phyloP scores from a whole-genome alignment of 2,888 invertebrate species.

The Pyrrhia umbra region DNA sequence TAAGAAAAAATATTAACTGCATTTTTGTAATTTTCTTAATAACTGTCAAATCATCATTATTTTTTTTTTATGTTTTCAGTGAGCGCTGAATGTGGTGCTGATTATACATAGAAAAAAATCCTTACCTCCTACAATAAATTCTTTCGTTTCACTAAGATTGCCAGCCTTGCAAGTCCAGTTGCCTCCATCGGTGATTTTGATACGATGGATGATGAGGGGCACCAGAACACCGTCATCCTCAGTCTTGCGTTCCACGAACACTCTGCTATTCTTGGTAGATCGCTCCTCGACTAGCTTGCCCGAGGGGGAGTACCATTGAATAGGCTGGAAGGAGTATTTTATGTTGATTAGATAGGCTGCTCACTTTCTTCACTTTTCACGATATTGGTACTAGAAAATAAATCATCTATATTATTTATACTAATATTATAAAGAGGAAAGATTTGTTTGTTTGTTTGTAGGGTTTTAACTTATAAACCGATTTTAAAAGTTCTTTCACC shows the following conservation, averaged over 20 bases:
- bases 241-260: slow-evolving; percentile 75
- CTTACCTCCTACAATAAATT: slow-evolving; percentile 82
- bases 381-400: too few relatives aligned
- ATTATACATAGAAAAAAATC: not conserved
- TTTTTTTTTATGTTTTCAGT: too few relatives aligned
- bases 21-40: too few relatives aligned
- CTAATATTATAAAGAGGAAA: too few relatives aligned
- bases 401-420: too few relatives aligned
- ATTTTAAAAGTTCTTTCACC: too few relatives aligned
- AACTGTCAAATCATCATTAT: too few relatives aligned
- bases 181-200: slow-evolving; percentile 78
- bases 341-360: not conserved
- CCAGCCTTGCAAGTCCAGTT: slow-evolving; percentile 86
- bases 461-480: too few relatives aligned
- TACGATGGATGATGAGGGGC: slow-evolving; percentile 78
- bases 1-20: too few relatives aligned
- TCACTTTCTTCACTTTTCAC: not conserved
- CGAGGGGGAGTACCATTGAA: slow-evolving; percentile 80
- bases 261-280: slow-evolving; percentile 74
- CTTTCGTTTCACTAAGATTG: slow-evolving; percentile 74
- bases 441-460: too few relatives aligned
- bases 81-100: too few relatives aligned
- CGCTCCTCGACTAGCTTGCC: slow-evolving; percentile 72
- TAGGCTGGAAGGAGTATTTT: slow-evolving; percentile 71
- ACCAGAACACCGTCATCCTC: slow-evolving; percentile 63